Evolutionary conservation across 2,888 invertebrate genomes (phyloP).

Genomic region (Idaea biselata): DNA sequence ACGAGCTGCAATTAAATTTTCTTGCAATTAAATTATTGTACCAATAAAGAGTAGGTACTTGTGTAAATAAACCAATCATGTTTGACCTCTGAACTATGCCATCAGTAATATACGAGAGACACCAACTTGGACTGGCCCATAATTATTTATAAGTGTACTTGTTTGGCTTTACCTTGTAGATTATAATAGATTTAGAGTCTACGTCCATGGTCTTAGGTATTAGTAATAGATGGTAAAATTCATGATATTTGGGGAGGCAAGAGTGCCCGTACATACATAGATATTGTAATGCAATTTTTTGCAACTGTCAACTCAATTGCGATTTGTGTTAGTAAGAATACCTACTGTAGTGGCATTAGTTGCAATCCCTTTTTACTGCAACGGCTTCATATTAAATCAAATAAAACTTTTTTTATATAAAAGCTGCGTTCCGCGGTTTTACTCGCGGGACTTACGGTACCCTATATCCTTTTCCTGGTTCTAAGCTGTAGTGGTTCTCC

Average conservation of each 20-base stretch:
- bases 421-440: too few relatives aligned
- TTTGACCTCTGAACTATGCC: neutral
- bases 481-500: too few relatives aligned
- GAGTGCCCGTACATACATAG: too few relatives aligned
- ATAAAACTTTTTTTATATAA: too few relatives aligned
- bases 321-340: too few relatives aligned
- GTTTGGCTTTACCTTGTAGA: neutral
- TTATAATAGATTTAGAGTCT: neutral
- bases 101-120: neutral
- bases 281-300: too few relatives aligned
- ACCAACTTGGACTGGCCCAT: constrained; percentile 1
- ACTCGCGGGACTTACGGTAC: too few relatives aligned
- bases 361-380: too few relatives aligned
- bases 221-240: neutral
- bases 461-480: too few relatives aligned
- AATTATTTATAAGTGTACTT: neutral
- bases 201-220: neutral
- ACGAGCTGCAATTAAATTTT: neutral
- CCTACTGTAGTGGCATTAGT: too few relatives aligned
- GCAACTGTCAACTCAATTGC: too few relatives aligned
- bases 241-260: neutral
- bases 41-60: neutral
- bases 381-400: too few relatives aligned
- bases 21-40: constrained; percentile 1
- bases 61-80: neutral